phyloP scores from a whole-genome alignment of 1,140 invertebrate genomes.

The Glossosoma conforme region DNA sequence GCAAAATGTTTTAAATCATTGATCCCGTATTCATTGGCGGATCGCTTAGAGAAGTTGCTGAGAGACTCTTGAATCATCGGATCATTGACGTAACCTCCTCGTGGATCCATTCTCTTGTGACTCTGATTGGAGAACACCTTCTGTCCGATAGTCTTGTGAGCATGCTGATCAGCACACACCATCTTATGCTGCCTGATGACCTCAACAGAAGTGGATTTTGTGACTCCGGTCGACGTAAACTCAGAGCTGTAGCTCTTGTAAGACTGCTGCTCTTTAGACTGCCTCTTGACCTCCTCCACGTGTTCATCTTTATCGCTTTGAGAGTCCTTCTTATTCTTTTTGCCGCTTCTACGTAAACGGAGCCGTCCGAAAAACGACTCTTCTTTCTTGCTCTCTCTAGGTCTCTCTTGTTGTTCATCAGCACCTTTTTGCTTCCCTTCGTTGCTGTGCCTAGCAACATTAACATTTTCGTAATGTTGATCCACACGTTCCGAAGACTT shows the following conservation, averaged over 20 bases:
- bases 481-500: slow-evolving; percentile 36
- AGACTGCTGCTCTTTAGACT: slow-evolving; percentile 14
- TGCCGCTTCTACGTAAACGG: slow-evolving; percentile 58
- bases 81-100: slow-evolving; percentile 50
- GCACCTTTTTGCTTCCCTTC: slow-evolving; percentile 15
- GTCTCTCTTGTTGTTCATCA: slow-evolving; percentile 15
- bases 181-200: slow-evolving; percentile 35
- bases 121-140: slow-evolving; percentile 47
- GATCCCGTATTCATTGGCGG: slow-evolving; percentile 43
- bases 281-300: slow-evolving; percentile 40
- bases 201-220: slow-evolving; percentile 17
- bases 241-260: slow-evolving; percentile 14
- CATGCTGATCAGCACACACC: slow-evolving; percentile 24
- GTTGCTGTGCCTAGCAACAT: background rate
- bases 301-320: slow-evolving; percentile 44
- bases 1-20: slow-evolving; percentile 49
- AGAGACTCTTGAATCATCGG: slow-evolving; percentile 43
- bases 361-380: slow-evolving; percentile 62
- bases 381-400: slow-evolving; percentile 46
- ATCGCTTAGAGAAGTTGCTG: slow-evolving; percentile 41
- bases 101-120: slow-evolving; percentile 49
- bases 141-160: slow-evolving; percentile 44
- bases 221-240: slow-evolving; percentile 21
- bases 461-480: slow-evolving; percentile 14
- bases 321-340: slow-evolving; percentile 55